Evolutionary conservation across 2,797 vertebrate species (phyloP), one percentile per base, ranked within the genome.

Genomic region (Cossypha caffra): DNA sequence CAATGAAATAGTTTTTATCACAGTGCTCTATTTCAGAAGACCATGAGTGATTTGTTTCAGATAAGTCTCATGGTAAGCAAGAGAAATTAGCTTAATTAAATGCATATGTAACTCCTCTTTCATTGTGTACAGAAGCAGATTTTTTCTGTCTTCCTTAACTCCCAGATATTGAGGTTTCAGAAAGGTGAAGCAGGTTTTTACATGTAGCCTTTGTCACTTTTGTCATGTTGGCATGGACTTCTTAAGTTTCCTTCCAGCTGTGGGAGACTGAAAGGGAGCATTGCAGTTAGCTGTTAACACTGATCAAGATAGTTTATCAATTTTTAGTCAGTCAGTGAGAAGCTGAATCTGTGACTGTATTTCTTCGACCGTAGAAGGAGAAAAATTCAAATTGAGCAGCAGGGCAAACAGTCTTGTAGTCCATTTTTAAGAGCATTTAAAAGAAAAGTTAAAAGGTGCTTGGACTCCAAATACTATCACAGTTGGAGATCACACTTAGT

Each of bases 241-340:
- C 38, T 50, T 79, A 19, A 83, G 16, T 51, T 87, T 81, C 24
- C 16, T 81, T 88, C 37, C 63, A 40, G 4, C 33, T 67, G 15
- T 31, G 31, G 43, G 79, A 95, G 75, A 89, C 11, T 51, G 61
- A 94, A 85, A 92, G 61, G 33, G 57, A 33, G 31, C 45, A 8
- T 50, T 90, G 66, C 81, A 86, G 43, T 90, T 76, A 86, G 50
- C 52, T 88, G 13, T 58, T 88, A 91, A n/a, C 54, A 31, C 45
- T 92, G 68, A 91, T 95, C 47, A 62, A 68, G 54, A n/a, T 45
- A 82, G 73, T 52, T 74, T 63, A 88, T 96, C 69, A 81, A 82
- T 86, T 95, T 86, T 95, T 95, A 86, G 88, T 87, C 75, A 38
- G 69, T 93, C 92, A 96, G 50, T 95, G 88, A 78, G 71, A 92